These are phyloP conservation scores for Phymastichus coffea DNA, from an alignment of 1,140 invertebrate genomes.

Conservation along the genomic window DNA sequence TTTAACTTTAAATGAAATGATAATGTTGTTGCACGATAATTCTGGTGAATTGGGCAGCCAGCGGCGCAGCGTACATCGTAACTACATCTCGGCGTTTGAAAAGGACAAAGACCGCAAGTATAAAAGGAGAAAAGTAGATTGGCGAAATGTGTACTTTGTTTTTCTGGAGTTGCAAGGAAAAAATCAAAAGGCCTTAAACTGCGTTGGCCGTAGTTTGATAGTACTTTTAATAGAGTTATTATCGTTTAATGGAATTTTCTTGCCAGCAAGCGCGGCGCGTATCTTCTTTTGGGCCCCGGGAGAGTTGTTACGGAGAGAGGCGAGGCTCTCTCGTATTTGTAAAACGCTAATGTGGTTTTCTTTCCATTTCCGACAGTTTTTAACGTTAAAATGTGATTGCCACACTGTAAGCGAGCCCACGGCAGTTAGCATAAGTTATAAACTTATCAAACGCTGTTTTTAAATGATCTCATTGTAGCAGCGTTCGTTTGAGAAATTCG, in stretches of 20 bases:
- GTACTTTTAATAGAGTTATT: constrained; percentile 25
- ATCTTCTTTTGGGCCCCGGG: constrained; percentile 5
- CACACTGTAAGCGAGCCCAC: no score
- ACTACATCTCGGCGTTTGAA: neutral
- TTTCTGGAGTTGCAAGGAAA: no score
- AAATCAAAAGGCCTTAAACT: constrained; percentile 20
- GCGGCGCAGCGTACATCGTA: neutral
- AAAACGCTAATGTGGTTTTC: constrained; percentile 8
- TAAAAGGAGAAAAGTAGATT: constrained; percentile 17
- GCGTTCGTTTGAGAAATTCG: no score
- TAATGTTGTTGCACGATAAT: constrained; percentile 43
- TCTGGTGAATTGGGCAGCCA: constrained; percentile 30
- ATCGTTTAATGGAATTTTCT: constrained; percentile 20
- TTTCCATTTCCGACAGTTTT: constrained; percentile 17
- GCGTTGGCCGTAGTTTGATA: constrained; percentile 18
- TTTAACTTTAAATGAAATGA: constrained; percentile 38
- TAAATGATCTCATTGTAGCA: no score
- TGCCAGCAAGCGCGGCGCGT: no score
- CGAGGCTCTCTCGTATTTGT: neutral
- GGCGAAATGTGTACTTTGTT: constrained; percentile 10
- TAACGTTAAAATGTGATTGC: no score
- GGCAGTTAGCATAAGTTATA: no score
- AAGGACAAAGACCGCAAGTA: neutral
- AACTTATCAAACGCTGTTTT: no score
- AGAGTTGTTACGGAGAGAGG: neutral